These are phyloP conservation scores for Gorsachius goisagi DNA, from an alignment of 2,113 vertebrate genomes.

Conservation along the genomic window DNA sequence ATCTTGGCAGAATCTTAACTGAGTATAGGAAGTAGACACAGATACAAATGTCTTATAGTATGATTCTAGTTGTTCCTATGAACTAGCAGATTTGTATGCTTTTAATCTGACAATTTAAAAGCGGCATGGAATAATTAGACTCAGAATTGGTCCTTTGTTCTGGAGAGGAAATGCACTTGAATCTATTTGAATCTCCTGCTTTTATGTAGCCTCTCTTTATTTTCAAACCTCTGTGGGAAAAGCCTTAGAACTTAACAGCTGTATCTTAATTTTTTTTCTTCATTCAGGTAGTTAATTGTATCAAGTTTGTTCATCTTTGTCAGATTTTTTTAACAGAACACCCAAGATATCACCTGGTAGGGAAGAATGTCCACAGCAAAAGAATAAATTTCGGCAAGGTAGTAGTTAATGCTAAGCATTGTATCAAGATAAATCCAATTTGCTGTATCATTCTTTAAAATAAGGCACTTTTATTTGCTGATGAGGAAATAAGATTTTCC, in stretches of 20 bases:
- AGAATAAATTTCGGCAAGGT: neutral
- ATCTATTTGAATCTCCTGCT: neutral
- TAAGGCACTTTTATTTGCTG: neutral
- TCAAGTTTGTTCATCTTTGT: neutral
- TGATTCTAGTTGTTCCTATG: neutral
- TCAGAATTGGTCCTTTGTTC: neutral
- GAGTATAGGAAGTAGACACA: neutral
- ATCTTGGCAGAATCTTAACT: neutral
- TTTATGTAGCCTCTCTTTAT: neutral
- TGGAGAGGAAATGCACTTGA: neutral
- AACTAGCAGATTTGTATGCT: neutral
- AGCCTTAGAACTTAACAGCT: neutral
- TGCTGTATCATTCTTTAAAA: neutral
- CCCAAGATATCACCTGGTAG: neutral
- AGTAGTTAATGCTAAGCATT: neutral
- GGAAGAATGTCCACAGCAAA: neutral
- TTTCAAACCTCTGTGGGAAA: neutral
- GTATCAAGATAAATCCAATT: neutral
- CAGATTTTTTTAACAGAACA: neutral
- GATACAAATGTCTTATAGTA: neutral
- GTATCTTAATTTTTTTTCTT: neutral
- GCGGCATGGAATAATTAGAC: neutral
- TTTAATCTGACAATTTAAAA: neutral
- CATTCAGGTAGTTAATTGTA: neutral
- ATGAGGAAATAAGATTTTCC: conserved; percentile 39